Evolutionary conservation across 2,797 vertebrate genomes (phyloP).

Genomic region (Denticeps clupeoides): DNA sequence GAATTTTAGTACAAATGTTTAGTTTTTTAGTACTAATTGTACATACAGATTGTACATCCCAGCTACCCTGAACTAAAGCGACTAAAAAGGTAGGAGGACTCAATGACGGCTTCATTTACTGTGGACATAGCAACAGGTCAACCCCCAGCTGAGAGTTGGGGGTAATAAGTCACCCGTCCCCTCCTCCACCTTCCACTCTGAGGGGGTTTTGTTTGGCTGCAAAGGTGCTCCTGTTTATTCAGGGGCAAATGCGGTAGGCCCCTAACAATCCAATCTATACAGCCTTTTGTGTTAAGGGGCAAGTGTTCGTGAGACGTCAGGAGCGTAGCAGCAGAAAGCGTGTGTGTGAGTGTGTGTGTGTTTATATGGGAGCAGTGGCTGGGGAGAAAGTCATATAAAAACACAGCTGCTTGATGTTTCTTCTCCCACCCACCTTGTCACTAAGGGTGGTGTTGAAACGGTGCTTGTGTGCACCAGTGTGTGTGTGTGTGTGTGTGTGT

Average conservation of each 20-base stretch:
- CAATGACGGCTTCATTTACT: no score
- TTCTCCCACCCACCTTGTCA: slow-evolving; percentile 21
- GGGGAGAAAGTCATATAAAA: slow-evolving; percentile 14
- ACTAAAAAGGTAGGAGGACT: no score
- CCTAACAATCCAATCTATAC: no score
- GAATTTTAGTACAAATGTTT: no score
- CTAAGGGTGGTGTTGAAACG: slow-evolving; percentile 29
- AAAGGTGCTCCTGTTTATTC: slow-evolving; percentile 7
- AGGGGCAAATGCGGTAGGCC: slow-evolving; percentile 1
- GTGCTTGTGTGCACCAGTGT: neutral
- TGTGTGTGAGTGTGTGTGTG: slow-evolving; percentile 1
- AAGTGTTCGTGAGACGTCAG: neutral
- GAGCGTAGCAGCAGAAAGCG: slow-evolving; percentile 4
- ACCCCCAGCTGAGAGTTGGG: slow-evolving; percentile 12
- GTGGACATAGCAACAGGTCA: slow-evolving; percentile 9
- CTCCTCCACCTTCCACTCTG: slow-evolving; percentile 19
- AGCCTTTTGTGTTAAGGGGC: slow-evolving; percentile 22
- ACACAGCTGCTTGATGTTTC: slow-evolving; percentile 39
- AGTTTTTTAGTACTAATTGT: no score
- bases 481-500: slow-evolving; percentile 9
- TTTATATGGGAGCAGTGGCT: neutral
- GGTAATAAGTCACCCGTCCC: slow-evolving; percentile 16
- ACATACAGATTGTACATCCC: no score
- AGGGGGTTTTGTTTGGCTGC: slow-evolving; percentile 24
- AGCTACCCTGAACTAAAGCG: no score